A percentile compares a stretch with the other conserved stretches of the same genome.
These are phyloP conservation scores for Lasioglossum baleicum DNA, from an alignment of 1,140 invertebrate species.

Conservation along the genomic window DNA sequence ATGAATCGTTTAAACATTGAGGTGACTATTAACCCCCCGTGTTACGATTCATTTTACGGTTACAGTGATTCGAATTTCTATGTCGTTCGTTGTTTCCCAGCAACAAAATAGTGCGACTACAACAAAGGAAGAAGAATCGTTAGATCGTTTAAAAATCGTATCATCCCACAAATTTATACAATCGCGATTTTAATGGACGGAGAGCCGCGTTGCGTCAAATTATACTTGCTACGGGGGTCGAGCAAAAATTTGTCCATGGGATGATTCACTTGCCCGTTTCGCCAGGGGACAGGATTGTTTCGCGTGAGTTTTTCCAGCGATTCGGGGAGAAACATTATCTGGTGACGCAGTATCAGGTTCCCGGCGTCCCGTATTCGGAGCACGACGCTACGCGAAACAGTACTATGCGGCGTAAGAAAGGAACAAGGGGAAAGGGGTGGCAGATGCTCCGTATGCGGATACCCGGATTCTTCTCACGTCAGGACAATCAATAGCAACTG, in stretches of 20 bases:
- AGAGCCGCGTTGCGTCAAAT: too few relatives aligned
- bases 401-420: conserved; percentile 21
- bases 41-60: too few relatives aligned
- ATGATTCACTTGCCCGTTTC: neutral
- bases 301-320: conserved; percentile 4
- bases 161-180: too few relatives aligned
- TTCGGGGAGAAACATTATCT: conserved; percentile 15
- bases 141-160: too few relatives aligned
- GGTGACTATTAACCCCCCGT: too few relatives aligned
- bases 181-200: too few relatives aligned
- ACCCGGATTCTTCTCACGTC: conserved; percentile 60
- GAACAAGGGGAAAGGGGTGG: conserved; percentile 2
- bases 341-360: conserved; percentile 21
- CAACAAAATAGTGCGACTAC: too few relatives aligned
- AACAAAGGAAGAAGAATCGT: too few relatives aligned
- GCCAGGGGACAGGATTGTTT: neutral
- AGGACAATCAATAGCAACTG: conserved; percentile 64
- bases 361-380: conserved; percentile 25
- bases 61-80: too few relatives aligned
- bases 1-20: too few relatives aligned
- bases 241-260: neutral
- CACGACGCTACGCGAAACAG: conserved; percentile 5
- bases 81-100: too few relatives aligned
- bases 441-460: conserved; percentile 37
- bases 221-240: too few relatives aligned